A percentile compares a stretch with the other conserved stretches of the same genome.
These are phyloP conservation scores for Clistopyga incitator DNA, from an alignment of 2,888 invertebrate species.

Conservation along the genomic window DNA sequence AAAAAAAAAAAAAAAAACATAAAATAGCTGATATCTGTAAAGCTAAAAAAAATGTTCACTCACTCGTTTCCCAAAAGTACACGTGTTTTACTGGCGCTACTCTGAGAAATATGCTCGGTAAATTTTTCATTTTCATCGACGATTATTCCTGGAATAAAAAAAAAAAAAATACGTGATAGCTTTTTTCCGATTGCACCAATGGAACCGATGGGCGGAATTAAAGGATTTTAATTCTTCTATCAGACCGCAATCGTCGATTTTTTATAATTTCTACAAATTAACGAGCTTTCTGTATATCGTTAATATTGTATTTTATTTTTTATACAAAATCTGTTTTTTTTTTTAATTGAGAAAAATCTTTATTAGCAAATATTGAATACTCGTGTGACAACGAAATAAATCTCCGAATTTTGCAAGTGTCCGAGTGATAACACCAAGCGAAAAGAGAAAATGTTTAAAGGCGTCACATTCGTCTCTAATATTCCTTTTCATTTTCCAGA, in stretches of 20 bases:
- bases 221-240: not conserved
- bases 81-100: not conserved
- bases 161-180: not conserved
- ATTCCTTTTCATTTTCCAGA: not conserved
- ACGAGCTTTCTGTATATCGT: no score
- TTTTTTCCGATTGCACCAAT: not conserved
- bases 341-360: no score
- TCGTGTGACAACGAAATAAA: no score
- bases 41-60: conserved; percentile 30
- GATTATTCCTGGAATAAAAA: conserved; percentile 7
- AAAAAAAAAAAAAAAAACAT: conserved; percentile 6
- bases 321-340: no score
- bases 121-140: conserved; percentile 3
- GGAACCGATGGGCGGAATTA: not conserved
- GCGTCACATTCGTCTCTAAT: not conserved
- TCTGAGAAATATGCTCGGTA: conserved; percentile 10
- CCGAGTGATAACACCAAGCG: no score
- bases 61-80: conserved; percentile 9
- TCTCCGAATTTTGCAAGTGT: no score
- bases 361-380: no score
- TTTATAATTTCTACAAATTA: no score
- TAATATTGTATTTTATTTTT: no score
- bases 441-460: no score
- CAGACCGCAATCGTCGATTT: not conserved
- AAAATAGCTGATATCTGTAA: conserved; percentile 1